Evolutionary conservation across 2,113 vertebrate genomes (phyloP).

Genomic region (Phrynocephalus versicolor): DNA sequence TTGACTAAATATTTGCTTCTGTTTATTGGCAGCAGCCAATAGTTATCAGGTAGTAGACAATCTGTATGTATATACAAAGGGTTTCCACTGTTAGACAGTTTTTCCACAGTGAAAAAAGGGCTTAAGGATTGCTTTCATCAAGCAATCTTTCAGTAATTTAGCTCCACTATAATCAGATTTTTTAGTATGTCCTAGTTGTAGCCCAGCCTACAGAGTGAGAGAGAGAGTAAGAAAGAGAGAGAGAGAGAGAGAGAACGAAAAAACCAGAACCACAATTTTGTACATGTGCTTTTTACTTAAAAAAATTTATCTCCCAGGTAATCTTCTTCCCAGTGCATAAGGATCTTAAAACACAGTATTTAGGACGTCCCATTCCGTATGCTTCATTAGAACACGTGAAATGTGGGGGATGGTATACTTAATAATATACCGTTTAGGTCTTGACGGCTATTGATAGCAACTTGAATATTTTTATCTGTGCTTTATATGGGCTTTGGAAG

Average conservation of each 20-base stretch:
- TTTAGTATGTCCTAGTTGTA: not conserved
- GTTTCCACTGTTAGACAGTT: not conserved
- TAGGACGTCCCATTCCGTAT: not conserved
- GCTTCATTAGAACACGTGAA: not conserved
- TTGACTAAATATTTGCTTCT: not conserved
- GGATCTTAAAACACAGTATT: not conserved
- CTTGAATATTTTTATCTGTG: constrained; percentile 9
- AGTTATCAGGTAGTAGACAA: not conserved
- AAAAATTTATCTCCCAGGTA: not conserved
- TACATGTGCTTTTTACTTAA: not conserved
- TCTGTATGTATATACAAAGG: not conserved
- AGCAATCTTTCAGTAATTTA: not conserved
- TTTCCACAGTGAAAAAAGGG: not conserved
- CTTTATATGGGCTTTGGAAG: constrained; percentile 1
- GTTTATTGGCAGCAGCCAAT: not conserved
- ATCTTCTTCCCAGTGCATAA: not conserved
- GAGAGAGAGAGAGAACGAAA: too few species aligned
- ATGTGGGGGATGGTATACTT: not conserved
- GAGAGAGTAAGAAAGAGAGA: too few species aligned
- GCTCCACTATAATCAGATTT: not conserved
- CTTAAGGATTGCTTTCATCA: not conserved
- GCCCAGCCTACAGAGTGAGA: too few species aligned
- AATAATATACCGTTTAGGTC: not conserved
- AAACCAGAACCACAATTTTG: not conserved
- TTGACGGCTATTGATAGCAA: constrained; percentile 14